A percentile compares a stretch with the other conserved stretches of the same genome.
These are phyloP conservation scores for Lagria hirta DNA, from an alignment of 2,888 invertebrate species.

Conservation along the genomic window DNA sequence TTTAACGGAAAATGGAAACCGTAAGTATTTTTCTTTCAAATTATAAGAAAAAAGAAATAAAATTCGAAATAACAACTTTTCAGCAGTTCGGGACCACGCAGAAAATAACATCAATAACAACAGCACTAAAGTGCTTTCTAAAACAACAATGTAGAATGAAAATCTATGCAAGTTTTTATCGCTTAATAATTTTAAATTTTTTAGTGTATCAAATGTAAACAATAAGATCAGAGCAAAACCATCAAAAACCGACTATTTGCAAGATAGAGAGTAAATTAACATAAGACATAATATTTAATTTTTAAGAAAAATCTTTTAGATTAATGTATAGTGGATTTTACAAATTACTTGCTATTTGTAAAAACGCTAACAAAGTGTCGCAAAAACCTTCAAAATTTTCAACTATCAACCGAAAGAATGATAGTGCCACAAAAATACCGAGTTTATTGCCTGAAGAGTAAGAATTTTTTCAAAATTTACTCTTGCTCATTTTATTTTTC, in stretches of 20 bases:
- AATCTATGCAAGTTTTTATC: background rate
- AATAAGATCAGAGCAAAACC: slow-evolving; percentile 1
- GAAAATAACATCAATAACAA: background rate
- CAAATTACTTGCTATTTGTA: slow-evolving; percentile 28
- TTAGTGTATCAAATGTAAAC: slow-evolving; percentile 3
- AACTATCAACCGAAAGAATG: slow-evolving; percentile 3
- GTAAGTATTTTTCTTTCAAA: too few species aligned
- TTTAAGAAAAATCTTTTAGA: slow-evolving; percentile 21
- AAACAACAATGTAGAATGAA: slow-evolving; percentile 7
- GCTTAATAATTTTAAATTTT: too few species aligned
- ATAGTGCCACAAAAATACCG: background rate
- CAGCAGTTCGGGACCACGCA: background rate
- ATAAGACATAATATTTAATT: background rate
- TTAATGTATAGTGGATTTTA: slow-evolving; percentile 30
- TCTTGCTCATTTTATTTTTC: slow-evolving; percentile 1
- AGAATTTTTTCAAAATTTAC: background rate
- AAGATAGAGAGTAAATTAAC: slow-evolving; percentile 7
- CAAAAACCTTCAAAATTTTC: slow-evolving; percentile 2
- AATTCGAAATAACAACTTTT: too few species aligned
- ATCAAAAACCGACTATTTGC: slow-evolving; percentile 5
- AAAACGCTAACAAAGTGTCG: slow-evolving; percentile 15
- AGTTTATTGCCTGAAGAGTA: slow-evolving; percentile 3
- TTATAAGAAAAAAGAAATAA: too few species aligned
- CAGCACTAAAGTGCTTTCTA: slow-evolving; percentile 11
- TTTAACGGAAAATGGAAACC: too few species aligned